Percentiles rank a stretch among this genome's conserved stretches.
Conservation (phyloP, 2,888 invertebrate genomes). For the Cheilosia impressa region DNA sequence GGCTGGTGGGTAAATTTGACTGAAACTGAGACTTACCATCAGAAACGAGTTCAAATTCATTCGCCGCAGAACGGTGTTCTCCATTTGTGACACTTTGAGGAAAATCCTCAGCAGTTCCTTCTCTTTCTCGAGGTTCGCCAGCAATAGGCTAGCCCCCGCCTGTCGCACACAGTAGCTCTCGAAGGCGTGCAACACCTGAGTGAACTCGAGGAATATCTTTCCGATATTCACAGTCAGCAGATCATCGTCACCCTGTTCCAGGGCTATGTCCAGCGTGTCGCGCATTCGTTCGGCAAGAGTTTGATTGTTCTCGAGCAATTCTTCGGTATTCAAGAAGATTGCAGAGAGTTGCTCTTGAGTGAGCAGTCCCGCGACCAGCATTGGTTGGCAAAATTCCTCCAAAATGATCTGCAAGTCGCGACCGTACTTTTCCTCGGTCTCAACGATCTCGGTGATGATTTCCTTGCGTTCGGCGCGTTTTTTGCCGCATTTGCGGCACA, state of each 20-base stretch:
- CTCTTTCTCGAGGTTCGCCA: constrained; percentile 96
- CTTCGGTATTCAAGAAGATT: constrained; percentile 96
- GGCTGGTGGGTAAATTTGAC: too few relatives aligned
- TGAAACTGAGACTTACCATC: constrained; percentile 88
- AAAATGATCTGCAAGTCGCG: constrained; percentile 95
- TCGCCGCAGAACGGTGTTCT: constrained; percentile 94
- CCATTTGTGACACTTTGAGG: constrained; percentile 97
- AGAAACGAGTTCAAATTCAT: constrained; percentile 99
- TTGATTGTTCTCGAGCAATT: constrained; percentile 94
- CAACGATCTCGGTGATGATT: constrained; percentile 96
- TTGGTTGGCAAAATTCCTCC: constrained; percentile 96
- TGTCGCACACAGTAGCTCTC: constrained; percentile 97
- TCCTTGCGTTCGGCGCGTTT: constrained; percentile 95
- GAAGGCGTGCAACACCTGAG: constrained; percentile 96
- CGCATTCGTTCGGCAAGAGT: constrained; percentile 93
- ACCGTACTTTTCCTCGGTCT: constrained; percentile 98
- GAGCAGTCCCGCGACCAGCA: constrained; percentile 95
- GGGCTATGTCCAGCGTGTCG: constrained; percentile 93
- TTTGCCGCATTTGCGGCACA: constrained; percentile 94
- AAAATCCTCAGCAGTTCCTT: constrained; percentile 97
- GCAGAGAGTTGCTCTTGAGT: constrained; percentile 95
- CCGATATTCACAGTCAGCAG: constrained; percentile 95
- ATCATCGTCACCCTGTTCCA: constrained; percentile 92
- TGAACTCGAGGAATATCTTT: constrained; percentile 94
- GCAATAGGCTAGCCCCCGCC: constrained; percentile 93